Base-by-base conservation (phyloP, 1,140 invertebrate species). In the Pentalonia nigronervosa region DNA sequence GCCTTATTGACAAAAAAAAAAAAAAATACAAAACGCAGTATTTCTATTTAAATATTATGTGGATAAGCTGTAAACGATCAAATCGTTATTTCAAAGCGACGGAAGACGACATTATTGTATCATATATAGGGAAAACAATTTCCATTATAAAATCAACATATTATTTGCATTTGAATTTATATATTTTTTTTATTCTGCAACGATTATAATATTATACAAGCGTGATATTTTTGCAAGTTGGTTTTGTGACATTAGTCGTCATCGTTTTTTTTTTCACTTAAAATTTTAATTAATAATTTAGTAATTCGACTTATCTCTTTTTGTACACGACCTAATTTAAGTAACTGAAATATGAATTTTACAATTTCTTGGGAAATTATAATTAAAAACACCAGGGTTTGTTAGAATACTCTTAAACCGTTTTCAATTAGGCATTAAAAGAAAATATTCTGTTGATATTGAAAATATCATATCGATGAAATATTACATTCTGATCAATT, bases 321-420 rank as follows among this genome's bases (percentile, higher is more conserved):
- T 56, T 45, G 56, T 45, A 67, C 89, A 56, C 67, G 89, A 90
- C 53, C 89, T 60, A 45, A 67, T 67, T 90, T 90, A 90, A 45
- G 30, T 90, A n/a, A 21, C 34, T 56, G 4, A 89, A 89, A 41
- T 56, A 89, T 21, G 8, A 56, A 41, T 14, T 89, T 56, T 30
- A 36, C 30, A 25, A 25, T 86, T 17, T 86, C 4, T 45, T 25
- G n/a, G n/a, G 11, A n/a, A 88, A 88, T 53, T 88, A 23, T 34
- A 53, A 34, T 45, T 45, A 23, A 48, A 36, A 50, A 36, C 8
- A 53, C 17, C 47, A n/a, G 7, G 7, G 36, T 50, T 50, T 4
- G 4, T 45, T 45, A 4, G 2, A 41, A 53, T 50, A 11, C 87
- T 41, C 2, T 4, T 41, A 41, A 41, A 53, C 7, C 7, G 20